These are phyloP conservation scores for Hystrix brachyura DNA, from an alignment of 2,113 vertebrate genomes.

Conservation along the genomic window DNA sequence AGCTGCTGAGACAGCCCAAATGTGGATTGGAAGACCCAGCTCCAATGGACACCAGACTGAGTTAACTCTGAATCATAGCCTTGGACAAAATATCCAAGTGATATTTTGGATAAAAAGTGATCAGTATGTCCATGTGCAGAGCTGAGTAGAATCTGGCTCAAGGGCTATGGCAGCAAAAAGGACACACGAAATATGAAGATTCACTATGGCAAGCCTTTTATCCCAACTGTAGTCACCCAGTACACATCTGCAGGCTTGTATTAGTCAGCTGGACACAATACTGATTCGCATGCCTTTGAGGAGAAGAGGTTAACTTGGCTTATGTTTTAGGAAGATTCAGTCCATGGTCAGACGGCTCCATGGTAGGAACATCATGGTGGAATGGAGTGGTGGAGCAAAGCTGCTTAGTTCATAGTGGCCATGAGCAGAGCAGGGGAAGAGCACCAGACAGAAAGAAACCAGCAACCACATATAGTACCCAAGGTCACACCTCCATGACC, in stretches of 20 bases:
- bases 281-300: neutral
- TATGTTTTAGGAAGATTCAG: neutral
- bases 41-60: neutral
- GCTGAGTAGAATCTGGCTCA: neutral
- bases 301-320: neutral
- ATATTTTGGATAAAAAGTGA: too few species aligned
- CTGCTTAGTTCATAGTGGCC: neutral
- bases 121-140: neutral
- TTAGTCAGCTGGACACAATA: neutral
- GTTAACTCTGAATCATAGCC: neutral
- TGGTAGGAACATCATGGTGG: neutral
- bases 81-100: neutral
- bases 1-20: neutral
- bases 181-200: neutral
- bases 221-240: neutral
- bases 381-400: neutral
- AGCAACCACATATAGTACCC: neutral
- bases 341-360: neutral
- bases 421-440: neutral
- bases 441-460: neutral
- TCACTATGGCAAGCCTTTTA: neutral
- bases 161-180: neutral
- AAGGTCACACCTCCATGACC: neutral
- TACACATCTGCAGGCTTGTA: neutral
- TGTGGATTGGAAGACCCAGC: neutral